phyloP scores from a whole-genome alignment of 2,113 vertebrate species.

The Athene noctua region DNA sequence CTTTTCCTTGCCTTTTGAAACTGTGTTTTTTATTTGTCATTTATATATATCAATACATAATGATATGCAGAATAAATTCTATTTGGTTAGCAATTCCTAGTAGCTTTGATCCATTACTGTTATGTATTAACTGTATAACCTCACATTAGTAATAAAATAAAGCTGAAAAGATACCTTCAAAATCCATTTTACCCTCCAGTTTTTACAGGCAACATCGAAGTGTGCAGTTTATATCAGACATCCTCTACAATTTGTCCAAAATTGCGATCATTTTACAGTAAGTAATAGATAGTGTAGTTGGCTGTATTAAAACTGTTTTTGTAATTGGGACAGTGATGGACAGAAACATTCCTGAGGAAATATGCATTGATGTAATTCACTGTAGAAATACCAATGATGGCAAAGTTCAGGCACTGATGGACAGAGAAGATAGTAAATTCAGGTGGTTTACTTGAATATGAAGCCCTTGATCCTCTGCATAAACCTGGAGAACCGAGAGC shows the following conservation, averaged over 20 bases:
- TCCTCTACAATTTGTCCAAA: background rate
- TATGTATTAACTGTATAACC: background rate
- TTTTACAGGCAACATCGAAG: background rate
- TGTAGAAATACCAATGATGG: background rate
- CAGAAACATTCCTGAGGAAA: background rate
- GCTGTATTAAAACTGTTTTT: background rate
- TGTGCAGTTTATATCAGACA: background rate
- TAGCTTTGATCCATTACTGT: background rate
- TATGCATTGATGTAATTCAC: background rate
- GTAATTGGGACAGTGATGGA: background rate
- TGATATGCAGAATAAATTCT: background rate
- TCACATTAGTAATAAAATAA: background rate
- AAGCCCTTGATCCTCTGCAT: background rate
- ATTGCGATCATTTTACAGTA: background rate
- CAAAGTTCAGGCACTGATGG: background rate
- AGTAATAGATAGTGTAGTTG: background rate
- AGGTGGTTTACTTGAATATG: background rate
- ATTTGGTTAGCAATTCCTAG: background rate
- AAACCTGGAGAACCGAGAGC: background rate
- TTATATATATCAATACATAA: background rate
- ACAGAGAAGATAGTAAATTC: background rate
- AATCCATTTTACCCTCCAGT: background rate
- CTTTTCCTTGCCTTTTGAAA: background rate
- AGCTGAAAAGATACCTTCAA: background rate
- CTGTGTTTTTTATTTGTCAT: background rate